Evolutionary conservation across 2,113 vertebrate genomes (phyloP).

Genomic region (Hippocampus barbouri): DNA sequence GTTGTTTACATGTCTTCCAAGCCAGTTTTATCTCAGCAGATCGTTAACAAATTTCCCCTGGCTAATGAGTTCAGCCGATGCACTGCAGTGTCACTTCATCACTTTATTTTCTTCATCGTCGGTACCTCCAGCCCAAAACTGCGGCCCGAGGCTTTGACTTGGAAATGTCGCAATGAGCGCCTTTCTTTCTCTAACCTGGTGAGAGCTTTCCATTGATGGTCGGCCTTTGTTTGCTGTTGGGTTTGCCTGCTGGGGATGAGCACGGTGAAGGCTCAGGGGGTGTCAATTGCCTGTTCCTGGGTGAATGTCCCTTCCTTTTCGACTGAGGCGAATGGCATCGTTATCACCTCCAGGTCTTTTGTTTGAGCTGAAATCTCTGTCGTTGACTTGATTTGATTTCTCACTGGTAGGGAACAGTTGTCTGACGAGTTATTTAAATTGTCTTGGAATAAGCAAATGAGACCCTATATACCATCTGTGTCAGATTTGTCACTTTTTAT

Average conservation of each 20-base stretch:
- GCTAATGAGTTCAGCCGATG: conserved; percentile 28
- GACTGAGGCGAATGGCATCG: conserved; percentile 29
- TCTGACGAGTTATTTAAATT: conserved; percentile 28
- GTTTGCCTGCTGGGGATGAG: conserved; percentile 55
- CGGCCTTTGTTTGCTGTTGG: conserved; percentile 59
- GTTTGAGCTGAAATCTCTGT: conserved; percentile 35
- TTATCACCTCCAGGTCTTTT: conserved; percentile 64
- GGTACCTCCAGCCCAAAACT: conserved; percentile 32
- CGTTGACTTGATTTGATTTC: conserved; percentile 49
- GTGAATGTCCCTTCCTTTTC: conserved; percentile 40
- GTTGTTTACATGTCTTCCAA: conserved; percentile 25
- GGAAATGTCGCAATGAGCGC: conserved; percentile 35
- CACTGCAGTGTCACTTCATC: neutral
- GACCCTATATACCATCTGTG: neutral
- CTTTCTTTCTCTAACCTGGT: conserved; percentile 28
- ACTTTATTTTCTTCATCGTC: conserved; percentile 8
- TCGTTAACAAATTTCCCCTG: conserved; percentile 22
- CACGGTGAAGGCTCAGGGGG: conserved; percentile 48
- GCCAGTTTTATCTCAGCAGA: conserved; percentile 31
- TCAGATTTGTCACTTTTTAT: neutral
- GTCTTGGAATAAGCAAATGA: conserved; percentile 2
- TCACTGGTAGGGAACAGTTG: conserved; percentile 28
- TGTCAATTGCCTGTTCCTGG: conserved; percentile 55
- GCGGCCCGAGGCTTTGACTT: conserved; percentile 48
- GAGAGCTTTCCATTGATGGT: conserved; percentile 46